Percentiles rank a stretch among this genome's conserved stretches.
Conservation (phyloP, 2,888 invertebrate species). For the Hydraecia micacea region DNA sequence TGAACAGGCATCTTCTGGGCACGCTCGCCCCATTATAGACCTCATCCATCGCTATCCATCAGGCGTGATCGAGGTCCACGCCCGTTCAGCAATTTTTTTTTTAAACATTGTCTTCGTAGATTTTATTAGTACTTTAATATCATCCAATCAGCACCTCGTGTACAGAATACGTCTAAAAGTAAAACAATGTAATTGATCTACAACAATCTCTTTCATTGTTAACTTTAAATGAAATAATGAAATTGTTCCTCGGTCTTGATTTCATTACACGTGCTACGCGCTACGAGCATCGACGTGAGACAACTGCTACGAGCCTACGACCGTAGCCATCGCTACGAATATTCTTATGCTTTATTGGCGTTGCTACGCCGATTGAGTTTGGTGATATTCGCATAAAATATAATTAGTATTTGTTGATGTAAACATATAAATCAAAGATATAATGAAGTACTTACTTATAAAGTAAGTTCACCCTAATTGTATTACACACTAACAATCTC, state of each 20-base stretch:
- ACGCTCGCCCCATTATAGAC: too few relatives aligned
- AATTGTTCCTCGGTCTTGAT: background rate
- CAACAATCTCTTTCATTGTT: background rate
- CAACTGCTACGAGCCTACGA: conserved; percentile 47
- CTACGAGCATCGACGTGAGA: conserved; percentile 20
- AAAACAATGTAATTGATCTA: background rate
- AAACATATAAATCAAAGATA: background rate
- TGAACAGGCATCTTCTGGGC: too few relatives aligned
- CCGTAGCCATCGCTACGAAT: conserved; percentile 48
- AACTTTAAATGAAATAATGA: background rate
- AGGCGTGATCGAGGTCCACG: too few relatives aligned
- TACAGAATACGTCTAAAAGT: background rate
- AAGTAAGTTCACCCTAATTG: too few relatives aligned
- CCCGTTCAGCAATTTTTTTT: too few relatives aligned
- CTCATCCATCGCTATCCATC: too few relatives aligned
- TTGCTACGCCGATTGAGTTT: background rate
- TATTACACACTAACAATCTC: too few relatives aligned
- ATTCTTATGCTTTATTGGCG: background rate
- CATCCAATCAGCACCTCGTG: too few relatives aligned
- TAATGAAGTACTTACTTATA: background rate
- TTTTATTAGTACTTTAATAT: background rate
- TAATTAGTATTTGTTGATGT: background rate
- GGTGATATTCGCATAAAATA: background rate
- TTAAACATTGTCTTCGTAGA: background rate
- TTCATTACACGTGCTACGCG: conserved; percentile 24